Base-by-base conservation (phyloP, 2,888 invertebrate species). In the Pristionchus mayeri region DNA sequence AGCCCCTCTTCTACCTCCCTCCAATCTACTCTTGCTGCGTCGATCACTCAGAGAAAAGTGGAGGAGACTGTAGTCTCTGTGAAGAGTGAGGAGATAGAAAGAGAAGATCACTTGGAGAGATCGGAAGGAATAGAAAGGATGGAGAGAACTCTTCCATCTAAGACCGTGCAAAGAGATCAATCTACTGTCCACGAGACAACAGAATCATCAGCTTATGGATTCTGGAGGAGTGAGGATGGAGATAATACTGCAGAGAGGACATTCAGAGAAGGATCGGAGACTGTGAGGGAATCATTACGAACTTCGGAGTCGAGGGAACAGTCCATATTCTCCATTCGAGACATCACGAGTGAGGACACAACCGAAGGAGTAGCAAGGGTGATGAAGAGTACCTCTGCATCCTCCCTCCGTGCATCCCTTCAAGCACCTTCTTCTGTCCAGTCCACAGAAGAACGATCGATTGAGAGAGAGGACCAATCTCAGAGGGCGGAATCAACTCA, bases 171-270 rank as follows among this genome's bases (percentile, higher is more conserved):
- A 44, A 27, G 27, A 63, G 34, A 63, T 4, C 27, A 63, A 34
- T n/a, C 27, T 18, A 27, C 63, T 27, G 27, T 30, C 54, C 13
- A 52, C 50, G 52, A 79, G 30, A 11, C 54, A 7, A 50, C 7
- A 16, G 86, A 86, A 83, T 84, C 85, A 57, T n/a, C 83, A 4
- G 54, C 85, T n/a, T 84, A 85, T 85, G 86, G 85, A 83, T 86
- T 86, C 63, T 86, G 86, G 86, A 84, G 57, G 54, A 85, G 83
- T 40, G 85, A 85, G 52, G 37, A 83, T 30, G 85, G 85, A 21
- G 71, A 63, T 34, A 83, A 85, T 18, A 60, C 40, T 30, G 85
- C 83, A 82, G 84, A 85, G 84, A 85, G 80, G 24, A 85, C 83
- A 27, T 85, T 86, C 54, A 54, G 54, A 54, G 16, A 3, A 4